phyloP scores from a whole-genome alignment of 92 coral and sea anemone genomes.

The Epizoanthus rinbou region DNA sequence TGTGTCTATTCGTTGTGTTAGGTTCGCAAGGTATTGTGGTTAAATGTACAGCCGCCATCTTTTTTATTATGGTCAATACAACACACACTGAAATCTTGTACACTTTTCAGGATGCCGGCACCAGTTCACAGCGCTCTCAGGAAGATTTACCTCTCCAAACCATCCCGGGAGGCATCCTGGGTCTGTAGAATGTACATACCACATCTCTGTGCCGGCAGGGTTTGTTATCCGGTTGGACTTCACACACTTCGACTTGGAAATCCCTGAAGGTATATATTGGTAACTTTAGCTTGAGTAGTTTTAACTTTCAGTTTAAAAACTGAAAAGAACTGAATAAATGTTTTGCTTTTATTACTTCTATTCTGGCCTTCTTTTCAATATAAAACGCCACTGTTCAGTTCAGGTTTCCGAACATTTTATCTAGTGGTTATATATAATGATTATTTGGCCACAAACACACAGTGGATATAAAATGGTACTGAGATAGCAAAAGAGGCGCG shows the following conservation, averaged over 20 bases:
- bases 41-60: too few relatives aligned
- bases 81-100: too few relatives aligned
- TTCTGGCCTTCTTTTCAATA: background rate
- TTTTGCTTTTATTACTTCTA: background rate
- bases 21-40: too few relatives aligned
- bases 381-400: too few relatives aligned
- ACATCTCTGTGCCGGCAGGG: conserved; percentile 67
- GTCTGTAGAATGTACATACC: conserved; percentile 73
- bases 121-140: conserved; percentile 64
- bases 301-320: background rate
- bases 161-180: conserved; percentile 80
- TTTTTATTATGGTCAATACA: too few relatives aligned
- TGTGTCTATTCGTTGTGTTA: too few relatives aligned
- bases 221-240: conserved; percentile 65
- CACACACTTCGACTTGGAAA: conserved; percentile 78
- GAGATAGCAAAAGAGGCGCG: too few relatives aligned
- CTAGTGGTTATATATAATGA: too few relatives aligned
- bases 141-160: conserved; percentile 83
- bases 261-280: conserved; percentile 61
- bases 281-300: background rate
- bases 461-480: too few relatives aligned
- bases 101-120: conserved; percentile 72
- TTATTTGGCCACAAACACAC: too few relatives aligned
- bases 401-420: too few relatives aligned
- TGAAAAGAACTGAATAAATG: background rate